Evolutionary conservation across 2,888 invertebrate species (phyloP).

Genomic region (Drosophila tanythrix): DNA sequence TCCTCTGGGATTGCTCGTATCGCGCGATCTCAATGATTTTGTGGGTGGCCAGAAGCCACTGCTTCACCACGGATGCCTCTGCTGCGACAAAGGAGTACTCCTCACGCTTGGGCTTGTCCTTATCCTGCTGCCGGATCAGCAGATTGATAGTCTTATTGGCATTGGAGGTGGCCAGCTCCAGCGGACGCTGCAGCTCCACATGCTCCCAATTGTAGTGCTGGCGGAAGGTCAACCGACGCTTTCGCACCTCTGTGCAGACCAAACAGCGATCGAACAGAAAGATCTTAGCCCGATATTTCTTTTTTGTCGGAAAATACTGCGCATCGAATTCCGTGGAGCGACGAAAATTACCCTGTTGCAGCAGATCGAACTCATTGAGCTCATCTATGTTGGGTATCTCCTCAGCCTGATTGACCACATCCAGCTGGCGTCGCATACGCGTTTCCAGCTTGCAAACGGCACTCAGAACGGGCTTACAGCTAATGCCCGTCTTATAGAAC

Average conservation of each 20-base stretch:
- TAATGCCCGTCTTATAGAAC: conserved; percentile 83
- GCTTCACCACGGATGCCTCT: conserved; percentile 78
- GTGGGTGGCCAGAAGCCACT: conserved; percentile 80
- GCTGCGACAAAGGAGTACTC: conserved; percentile 79
- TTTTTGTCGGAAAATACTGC: conserved; percentile 82
- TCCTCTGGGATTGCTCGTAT: conserved; percentile 66
- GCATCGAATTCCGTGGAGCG: conserved; percentile 83
- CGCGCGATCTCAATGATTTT: conserved; percentile 77
- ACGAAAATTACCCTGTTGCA: conserved; percentile 81
- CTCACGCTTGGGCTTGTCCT: conserved; percentile 64
- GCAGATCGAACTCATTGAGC: conserved; percentile 82
- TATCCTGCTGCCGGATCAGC: conserved; percentile 63
- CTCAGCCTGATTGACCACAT: conserved; percentile 84
- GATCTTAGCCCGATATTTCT: conserved; percentile 82
- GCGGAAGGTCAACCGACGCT: conserved; percentile 81
- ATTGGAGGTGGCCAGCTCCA: conserved; percentile 60
- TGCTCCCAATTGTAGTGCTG: conserved; percentile 82
- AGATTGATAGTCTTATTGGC: conserved; percentile 79
- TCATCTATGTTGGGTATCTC: conserved; percentile 83
- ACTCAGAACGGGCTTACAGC: conserved; percentile 83
- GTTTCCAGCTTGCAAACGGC: conserved; percentile 84
- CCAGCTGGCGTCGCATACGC: conserved; percentile 82
- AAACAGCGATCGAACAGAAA: conserved; percentile 84
- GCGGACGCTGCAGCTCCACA: conserved; percentile 78
- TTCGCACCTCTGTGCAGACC: conserved; percentile 83